Percentiles rank a stretch among this genome's conserved stretches.
These are phyloP conservation scores for Glareola pratincola DNA, from an alignment of 2,113 vertebrate species.

Conservation along the genomic window DNA sequence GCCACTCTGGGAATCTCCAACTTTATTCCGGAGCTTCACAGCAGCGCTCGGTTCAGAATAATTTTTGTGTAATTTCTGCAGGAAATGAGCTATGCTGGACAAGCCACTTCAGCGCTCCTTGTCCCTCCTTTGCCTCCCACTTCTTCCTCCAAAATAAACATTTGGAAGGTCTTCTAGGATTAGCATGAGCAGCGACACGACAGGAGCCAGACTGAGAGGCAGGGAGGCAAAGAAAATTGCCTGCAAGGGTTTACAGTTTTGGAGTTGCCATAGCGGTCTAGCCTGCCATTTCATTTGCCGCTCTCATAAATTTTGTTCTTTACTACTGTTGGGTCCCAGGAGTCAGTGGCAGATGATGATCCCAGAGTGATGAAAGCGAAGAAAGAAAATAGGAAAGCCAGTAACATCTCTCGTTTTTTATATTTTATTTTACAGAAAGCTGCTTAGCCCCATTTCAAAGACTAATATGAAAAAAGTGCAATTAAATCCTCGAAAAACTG, in stretches of 20 bases:
- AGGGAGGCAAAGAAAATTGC: not conserved
- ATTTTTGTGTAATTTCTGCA: not conserved
- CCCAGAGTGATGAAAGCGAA: conserved; percentile 7
- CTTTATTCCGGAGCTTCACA: not conserved
- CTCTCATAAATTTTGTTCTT: not conserved
- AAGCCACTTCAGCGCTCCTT: fast-evolving
- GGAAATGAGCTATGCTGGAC: not conserved
- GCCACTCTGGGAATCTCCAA: fast-evolving
- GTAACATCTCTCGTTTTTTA: conserved; percentile 37
- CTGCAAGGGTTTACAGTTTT: not conserved
- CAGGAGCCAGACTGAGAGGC: not conserved
- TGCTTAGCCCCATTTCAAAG: conserved; percentile 75
- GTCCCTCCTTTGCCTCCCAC: not conserved
- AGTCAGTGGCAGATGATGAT: conserved; percentile 1
- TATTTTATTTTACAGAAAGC: conserved; percentile 64
- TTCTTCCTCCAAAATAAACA: not conserved
- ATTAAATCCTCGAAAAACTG: conserved; percentile 79
- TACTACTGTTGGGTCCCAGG: not conserved
- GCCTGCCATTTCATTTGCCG: not conserved
- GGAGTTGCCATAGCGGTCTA: not conserved
- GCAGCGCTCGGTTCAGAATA: not conserved
- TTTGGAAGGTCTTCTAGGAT: not conserved
- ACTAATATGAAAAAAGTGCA: conserved; percentile 77
- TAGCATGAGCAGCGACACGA: not conserved
- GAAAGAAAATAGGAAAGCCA: conserved; percentile 36